Conservation (phyloP, 2,113 vertebrate genomes). For the Neolamprologus ventralis region DNA sequence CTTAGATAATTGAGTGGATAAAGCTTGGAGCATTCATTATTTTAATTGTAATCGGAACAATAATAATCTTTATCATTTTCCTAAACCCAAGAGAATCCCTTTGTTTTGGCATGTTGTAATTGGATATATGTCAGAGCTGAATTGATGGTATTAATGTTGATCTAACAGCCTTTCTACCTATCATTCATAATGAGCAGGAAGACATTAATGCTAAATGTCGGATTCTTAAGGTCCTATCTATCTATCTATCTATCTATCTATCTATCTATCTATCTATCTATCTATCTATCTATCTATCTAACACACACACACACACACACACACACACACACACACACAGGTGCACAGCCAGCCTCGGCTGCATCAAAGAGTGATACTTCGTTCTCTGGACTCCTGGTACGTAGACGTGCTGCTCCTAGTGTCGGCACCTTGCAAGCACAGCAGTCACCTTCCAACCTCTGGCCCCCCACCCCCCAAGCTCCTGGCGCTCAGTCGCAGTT, state of each 20-base stretch:
- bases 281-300: not conserved
- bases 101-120: conserved; percentile 21
- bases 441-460: conserved; percentile 72
- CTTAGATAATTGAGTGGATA: not conserved
- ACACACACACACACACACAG: not conserved
- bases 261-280: not conserved
- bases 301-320: not conserved
- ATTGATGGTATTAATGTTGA: conserved; percentile 8
- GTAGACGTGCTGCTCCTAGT: conserved; percentile 66
- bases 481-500: conserved; percentile 22
- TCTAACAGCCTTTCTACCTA: not conserved
- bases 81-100: conserved; percentile 20
- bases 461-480: conserved; percentile 29
- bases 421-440: conserved; percentile 62
- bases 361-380: conserved; percentile 46
- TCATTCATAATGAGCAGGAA: not conserved
- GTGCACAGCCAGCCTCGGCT: not conserved
- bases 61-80: conserved; percentile 1
- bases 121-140: not conserved
- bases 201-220: not conserved
- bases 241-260: not conserved
- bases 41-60: not conserved
- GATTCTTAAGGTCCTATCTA: not conserved
- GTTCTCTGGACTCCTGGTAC: conserved; percentile 23
- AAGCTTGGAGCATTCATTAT: conserved; percentile 7